Percentiles rank a stretch among this genome's conserved stretches.
Conservation (phyloP, 2,113 vertebrate species). For the Ariopsis seemanni region DNA sequence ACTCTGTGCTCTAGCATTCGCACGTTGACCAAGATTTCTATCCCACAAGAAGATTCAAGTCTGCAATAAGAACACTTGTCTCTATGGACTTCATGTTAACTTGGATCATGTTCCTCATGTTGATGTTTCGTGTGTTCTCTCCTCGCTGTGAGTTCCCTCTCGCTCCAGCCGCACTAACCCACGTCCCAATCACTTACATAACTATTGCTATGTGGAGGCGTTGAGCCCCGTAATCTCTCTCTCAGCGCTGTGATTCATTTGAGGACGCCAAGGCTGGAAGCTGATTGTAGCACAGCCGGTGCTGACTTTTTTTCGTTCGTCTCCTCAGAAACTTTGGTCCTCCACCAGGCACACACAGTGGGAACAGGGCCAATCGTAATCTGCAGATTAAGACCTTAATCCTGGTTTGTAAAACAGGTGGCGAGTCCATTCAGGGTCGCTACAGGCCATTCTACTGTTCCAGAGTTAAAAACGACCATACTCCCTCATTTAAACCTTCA, state of each 20-base stretch:
- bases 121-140: neutral
- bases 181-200: constrained; percentile 20
- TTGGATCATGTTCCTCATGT: neutral
- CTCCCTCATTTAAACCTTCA: neutral
- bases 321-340: neutral
- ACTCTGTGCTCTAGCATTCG: too few relatives aligned
- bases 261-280: constrained; percentile 9
- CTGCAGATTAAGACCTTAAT: constrained; percentile 55
- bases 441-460: neutral
- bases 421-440: neutral
- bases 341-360: neutral
- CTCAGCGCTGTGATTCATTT: constrained; percentile 30
- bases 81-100: neutral
- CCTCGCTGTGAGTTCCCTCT: neutral
- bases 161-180: neutral
- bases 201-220: neutral
- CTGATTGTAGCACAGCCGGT: constrained; percentile 1
- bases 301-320: constrained; percentile 15
- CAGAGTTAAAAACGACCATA: neutral
- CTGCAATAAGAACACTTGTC: neutral
- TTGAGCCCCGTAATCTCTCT: constrained; percentile 38
- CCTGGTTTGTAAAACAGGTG: constrained; percentile 35
- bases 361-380: constrained; percentile 39
- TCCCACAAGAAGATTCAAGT: neutral
- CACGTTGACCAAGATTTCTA: neutral